phyloP scores from a whole-genome alignment of 2,888 invertebrate genomes.

The Epistrophella euchroma region DNA sequence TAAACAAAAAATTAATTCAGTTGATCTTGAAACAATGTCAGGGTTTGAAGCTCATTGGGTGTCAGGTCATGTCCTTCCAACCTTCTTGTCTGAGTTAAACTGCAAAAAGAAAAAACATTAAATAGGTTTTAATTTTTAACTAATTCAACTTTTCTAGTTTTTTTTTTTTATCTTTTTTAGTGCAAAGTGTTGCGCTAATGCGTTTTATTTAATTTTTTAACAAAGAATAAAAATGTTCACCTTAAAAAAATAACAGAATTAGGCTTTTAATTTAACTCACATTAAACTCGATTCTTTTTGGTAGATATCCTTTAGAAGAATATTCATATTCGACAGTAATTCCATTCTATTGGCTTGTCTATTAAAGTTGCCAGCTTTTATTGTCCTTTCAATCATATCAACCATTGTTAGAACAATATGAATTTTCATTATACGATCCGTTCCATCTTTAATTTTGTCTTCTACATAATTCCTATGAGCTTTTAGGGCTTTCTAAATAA shows the following conservation, averaged over 20 bases:
- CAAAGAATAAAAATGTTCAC: too few species aligned
- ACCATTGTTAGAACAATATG: slow-evolving; percentile 61
- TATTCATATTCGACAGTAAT: slow-evolving; percentile 50
- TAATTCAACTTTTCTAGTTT: too few species aligned
- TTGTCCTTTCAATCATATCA: slow-evolving; percentile 58
- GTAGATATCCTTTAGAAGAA: slow-evolving; percentile 45
- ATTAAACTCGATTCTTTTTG: slow-evolving; percentile 34
- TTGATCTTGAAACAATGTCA: slow-evolving; percentile 41
- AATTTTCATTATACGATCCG: slow-evolving; percentile 53
- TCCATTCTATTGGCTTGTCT: slow-evolving; percentile 48
- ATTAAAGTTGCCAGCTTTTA: slow-evolving; percentile 22
- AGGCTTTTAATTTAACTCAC: slow-evolving; percentile 34
- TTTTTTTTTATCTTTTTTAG: too few species aligned
- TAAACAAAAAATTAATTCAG: slow-evolving; percentile 18
- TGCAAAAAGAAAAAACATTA: not conserved
- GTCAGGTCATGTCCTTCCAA: slow-evolving; percentile 42
- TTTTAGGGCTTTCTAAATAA: slow-evolving; percentile 50
- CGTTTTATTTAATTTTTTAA: too few species aligned
- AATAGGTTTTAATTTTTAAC: not conserved
- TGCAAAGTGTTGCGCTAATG: too few species aligned
- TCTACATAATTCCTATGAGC: slow-evolving; percentile 58
- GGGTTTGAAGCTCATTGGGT: slow-evolving; percentile 22
- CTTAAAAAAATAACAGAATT: too few species aligned
- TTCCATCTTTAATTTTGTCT: slow-evolving; percentile 18
- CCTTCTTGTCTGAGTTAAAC: slow-evolving; percentile 37